Base-by-base conservation (phyloP, 2,113 vertebrate species). In the Pachypanchax playfairii region DNA sequence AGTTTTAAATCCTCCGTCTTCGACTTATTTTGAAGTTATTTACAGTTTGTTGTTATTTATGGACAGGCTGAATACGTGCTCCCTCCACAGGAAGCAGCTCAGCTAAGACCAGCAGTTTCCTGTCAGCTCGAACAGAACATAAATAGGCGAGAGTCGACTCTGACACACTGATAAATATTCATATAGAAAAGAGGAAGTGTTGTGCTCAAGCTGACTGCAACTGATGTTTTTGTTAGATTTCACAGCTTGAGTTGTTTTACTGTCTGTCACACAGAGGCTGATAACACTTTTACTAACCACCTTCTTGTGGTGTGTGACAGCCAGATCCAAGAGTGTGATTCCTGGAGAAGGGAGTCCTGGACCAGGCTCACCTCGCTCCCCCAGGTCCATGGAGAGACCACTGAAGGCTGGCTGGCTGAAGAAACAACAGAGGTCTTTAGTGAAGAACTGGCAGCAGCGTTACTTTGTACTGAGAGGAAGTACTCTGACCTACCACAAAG, bases 361-460 rank as follows among this genome's bases (percentile, higher is more conserved):
- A 5, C 75, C 69, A 0, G 53, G 86, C 39, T 70, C 60, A 0
- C 56, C 84, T 0, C 61, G 73, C 7, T 84, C 83, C 29, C 73
- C 82, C 71, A 89, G 75, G 60, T 79, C 89, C 0, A 88, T 93
- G 83, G 95, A 96, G 73, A 90, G 93, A 62, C 94, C 96, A 0
- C 85, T 95, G 68, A 98, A 96, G 85, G 87, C 93, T 0, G 97
- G 97, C 66, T 98, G 96, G 96, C 88, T 99, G 71, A 96, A 95
- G 82, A 98, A 98, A 81, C 95, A 98, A 84, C 95, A 98, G 85
- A 90, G 95, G 67, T 94, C 94, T 59, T 89, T 99, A 3, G 94
- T 98, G 38, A 97, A 95, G 88, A 98, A 98, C 90, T 99, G 97
- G 97, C 95, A 98, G 77, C 92, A 94, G 42, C 85, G 93, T 2